Evolutionary conservation across 2,113 vertebrate genomes (phyloP), one percentile per base, ranked within the genome.

Genomic region (Chlamydotis undulata): DNA sequence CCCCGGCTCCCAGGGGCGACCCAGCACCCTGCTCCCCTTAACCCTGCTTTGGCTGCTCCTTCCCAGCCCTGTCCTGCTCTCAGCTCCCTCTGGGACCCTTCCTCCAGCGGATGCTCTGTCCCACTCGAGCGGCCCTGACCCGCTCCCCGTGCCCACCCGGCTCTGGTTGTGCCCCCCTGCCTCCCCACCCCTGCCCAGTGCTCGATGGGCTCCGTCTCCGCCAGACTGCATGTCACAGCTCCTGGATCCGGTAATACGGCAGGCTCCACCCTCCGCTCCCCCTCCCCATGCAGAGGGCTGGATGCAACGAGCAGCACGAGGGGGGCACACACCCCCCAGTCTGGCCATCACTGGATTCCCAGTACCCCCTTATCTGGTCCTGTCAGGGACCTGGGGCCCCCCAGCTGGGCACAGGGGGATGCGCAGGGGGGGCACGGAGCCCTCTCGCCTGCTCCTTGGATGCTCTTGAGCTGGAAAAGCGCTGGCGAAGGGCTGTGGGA

Each of bases 191-290:
- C 57, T 68, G 25, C 70, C 60, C 43, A 6, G 41, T 4, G 7
- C 63, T 7, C 39, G n/a, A 50, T 1, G 29, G 28, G 33, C 86
- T 95, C 93, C 0, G 70, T 26, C 45, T 71, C 81, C 5, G 49
- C 3, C 2, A 77, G 50, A 24, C 37, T 7, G 94, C 59, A n/a
- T 55, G 86, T 37, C 83, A 45, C 79, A 78, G 92, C 94, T 69
- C 76, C 43, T 68, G 55, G 69, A 31, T 75, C 49, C 9, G 90
- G 69, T 14, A 41, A 21, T 33, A 25, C 2, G 45, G 22, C 55
- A 94, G 64, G 88, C 95, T 96, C 95, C 95, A 80, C 96, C 95
- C 89, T 79, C 90, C 2, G 1, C 92, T 77, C 55, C 68, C 86
- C 64, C 83, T 73, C 81, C 77, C 56, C 89, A 26, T 1, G 1